Evolutionary conservation across 53 echinoderm and acorn worm species (phyloP).

Genomic region (Mesocentrotus franciscanus): DNA sequence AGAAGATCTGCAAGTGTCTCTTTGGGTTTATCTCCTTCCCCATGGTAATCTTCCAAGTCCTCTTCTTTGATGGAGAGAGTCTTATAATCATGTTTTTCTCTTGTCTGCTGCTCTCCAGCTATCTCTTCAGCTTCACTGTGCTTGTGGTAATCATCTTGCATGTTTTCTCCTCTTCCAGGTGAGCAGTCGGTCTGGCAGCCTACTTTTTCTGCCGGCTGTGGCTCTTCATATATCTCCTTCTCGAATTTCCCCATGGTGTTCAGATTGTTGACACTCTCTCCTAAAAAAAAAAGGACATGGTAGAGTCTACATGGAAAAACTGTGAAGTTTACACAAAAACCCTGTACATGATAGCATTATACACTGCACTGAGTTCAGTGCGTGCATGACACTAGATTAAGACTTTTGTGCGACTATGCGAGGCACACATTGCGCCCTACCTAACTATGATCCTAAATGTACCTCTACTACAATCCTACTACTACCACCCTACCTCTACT

Average conservation of each 20-base stretch:
- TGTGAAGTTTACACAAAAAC: too few relatives aligned
- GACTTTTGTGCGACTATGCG: too few relatives aligned
- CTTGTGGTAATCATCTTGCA: neutral
- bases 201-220: neutral
- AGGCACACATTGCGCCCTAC: too few relatives aligned
- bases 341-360: too few relatives aligned
- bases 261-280: neutral
- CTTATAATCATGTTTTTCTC: neutral
- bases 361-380: too few relatives aligned
- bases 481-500: too few relatives aligned
- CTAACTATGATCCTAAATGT: too few relatives aligned
- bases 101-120: neutral
- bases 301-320: too few relatives aligned
- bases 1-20: neutral
- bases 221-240: neutral
- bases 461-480: too few relatives aligned
- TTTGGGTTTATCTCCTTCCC: neutral
- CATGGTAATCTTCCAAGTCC: neutral
- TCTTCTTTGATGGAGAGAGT: neutral
- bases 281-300: neutral
- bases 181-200: neutral
- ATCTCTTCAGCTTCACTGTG: neutral
- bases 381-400: too few relatives aligned
- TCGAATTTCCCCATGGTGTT: neutral
- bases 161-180: neutral